Conservation (phyloP, 2,888 invertebrate species). For the Mellilla xanthometata region DNA sequence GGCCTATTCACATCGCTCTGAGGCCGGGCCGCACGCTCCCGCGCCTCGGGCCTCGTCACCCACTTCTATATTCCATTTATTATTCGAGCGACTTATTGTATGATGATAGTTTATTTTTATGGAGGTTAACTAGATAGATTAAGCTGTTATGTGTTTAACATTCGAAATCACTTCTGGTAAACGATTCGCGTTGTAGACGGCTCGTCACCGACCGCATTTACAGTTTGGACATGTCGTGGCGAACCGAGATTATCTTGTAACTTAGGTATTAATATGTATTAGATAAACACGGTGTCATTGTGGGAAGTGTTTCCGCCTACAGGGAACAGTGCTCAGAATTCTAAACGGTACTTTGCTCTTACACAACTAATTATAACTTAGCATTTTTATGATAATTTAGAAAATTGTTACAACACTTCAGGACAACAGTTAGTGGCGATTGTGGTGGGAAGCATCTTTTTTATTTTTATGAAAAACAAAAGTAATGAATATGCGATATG, state of each 20-base stretch:
- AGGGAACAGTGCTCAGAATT: slow-evolving; percentile 68
- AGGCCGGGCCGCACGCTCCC: neutral
- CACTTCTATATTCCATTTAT: slow-evolving; percentile 61
- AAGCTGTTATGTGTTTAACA: slow-evolving; percentile 81
- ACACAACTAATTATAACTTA: slow-evolving; percentile 81
- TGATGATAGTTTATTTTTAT: slow-evolving; percentile 79
- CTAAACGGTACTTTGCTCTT: slow-evolving; percentile 73
- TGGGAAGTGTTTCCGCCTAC: slow-evolving; percentile 64
- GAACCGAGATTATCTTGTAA: slow-evolving; percentile 76
- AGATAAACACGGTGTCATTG: slow-evolving; percentile 71
- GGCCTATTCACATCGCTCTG: slow-evolving; percentile 70
- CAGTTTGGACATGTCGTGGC: slow-evolving; percentile 68
- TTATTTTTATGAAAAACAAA: slow-evolving; percentile 74
- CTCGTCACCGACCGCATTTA: slow-evolving; percentile 74
- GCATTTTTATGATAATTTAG: slow-evolving; percentile 82
- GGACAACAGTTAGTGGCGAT: slow-evolving; percentile 65
- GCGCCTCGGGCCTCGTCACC: slow-evolving; percentile 25
- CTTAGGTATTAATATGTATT: slow-evolving; percentile 77
- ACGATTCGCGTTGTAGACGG: slow-evolving; percentile 57
- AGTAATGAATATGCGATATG: slow-evolving; percentile 74
- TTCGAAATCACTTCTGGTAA: slow-evolving; percentile 56
- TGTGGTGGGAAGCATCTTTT: slow-evolving; percentile 71
- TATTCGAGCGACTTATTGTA: slow-evolving; percentile 70
- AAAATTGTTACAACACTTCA: slow-evolving; percentile 74
- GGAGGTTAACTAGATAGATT: slow-evolving; percentile 79